Evolutionary conservation across 30 jellyfish, hydroid and myxozoan species (phyloP), one percentile per base, ranked within the genome.

Genomic region (Hydractinia echinata): DNA sequence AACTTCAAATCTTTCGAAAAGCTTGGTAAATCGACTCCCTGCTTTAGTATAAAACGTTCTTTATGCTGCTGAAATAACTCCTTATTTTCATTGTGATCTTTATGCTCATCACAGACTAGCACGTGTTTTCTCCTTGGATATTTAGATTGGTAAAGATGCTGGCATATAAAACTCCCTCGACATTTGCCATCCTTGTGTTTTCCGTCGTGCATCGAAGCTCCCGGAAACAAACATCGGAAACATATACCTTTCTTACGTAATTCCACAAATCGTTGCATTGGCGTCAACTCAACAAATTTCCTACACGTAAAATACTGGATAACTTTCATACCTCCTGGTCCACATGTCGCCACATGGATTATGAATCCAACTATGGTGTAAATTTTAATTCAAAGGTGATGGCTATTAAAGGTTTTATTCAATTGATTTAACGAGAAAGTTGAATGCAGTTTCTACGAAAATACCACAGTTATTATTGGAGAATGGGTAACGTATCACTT

Each of bases 51-150:
- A 55, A 15, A 77, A 21, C 85, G 55, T 15, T 77, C 79, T 62
- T 77, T 77, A 16, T 54, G 54, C 56, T 60, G 85, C 60, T 77
- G 39, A 19, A 77, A 79, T 5, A 77, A 55, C 39, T 77, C 58
- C 44, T 53, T 51, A 55, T 55, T 77, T 52, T 55, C 81, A 30
- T 1, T 10, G 52, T 39, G n/a, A n/a, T 60, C 56, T 30, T 77
- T 77, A 30, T 77, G 85, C 56, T 77, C 85, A 9, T 53, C 82
- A 55, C 85, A 77, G 14, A 77, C 85, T 10, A 77, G 85, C 51
- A 55, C 51, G 44, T 77, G 81, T 79, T 53, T 77, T 16, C 56
- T 55, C 58, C 3, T 55, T n/a, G 71, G 84, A 55, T 19, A 76
- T 54, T 18, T 76, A 7, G n/a, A 50, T 0, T 77, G 85, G 52